These are phyloP conservation scores for Oryzias woworae DNA, from an alignment of 2,113 vertebrate genomes.

Conservation along the genomic window DNA sequence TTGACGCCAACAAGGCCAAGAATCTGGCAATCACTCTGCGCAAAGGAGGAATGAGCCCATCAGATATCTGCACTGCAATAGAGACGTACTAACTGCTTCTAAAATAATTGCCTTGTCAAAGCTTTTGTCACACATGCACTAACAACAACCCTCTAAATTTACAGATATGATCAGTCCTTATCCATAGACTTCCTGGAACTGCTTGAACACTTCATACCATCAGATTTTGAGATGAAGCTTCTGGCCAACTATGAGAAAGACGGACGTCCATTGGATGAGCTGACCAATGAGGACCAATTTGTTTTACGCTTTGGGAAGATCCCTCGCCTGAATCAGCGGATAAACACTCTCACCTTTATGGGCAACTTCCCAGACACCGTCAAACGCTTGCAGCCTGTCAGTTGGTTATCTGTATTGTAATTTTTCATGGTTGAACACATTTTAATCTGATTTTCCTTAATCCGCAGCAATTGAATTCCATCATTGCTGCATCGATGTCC, in stretches of 20 bases:
- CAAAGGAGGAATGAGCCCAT: slow-evolving; percentile 83
- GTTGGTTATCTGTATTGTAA: slow-evolving; percentile 6
- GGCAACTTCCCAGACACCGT: slow-evolving; percentile 88
- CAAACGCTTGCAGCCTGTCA: slow-evolving; percentile 89
- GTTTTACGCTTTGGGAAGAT: slow-evolving; percentile 91
- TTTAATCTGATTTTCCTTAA: not conserved
- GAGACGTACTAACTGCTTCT: slow-evolving; percentile 76
- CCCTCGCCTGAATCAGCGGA: slow-evolving; percentile 85
- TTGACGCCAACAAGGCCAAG: slow-evolving; percentile 93
- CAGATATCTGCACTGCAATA: slow-evolving; percentile 89
- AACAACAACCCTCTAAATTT: not conserved
- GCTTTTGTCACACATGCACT: not conserved
- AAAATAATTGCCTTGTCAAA: not conserved
- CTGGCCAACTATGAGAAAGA: slow-evolving; percentile 89
- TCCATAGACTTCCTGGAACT: slow-evolving; percentile 93
- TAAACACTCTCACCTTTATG: slow-evolving; percentile 93
- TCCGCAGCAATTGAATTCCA: slow-evolving; percentile 89
- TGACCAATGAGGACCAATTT: slow-evolving; percentile 89
- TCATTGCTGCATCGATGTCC: slow-evolving; percentile 94
- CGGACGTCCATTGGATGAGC: slow-evolving; percentile 81
- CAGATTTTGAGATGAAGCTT: slow-evolving; percentile 87
- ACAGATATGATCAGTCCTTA: slow-evolving; percentile 88
- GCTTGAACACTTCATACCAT: slow-evolving; percentile 89
- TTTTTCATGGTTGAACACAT: not conserved
- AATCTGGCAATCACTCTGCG: slow-evolving; percentile 95